Evolutionary conservation across 1,140 invertebrate species (phyloP), one percentile per base, ranked within the genome.

Genomic region (Sarcophaga peregrina): DNA sequence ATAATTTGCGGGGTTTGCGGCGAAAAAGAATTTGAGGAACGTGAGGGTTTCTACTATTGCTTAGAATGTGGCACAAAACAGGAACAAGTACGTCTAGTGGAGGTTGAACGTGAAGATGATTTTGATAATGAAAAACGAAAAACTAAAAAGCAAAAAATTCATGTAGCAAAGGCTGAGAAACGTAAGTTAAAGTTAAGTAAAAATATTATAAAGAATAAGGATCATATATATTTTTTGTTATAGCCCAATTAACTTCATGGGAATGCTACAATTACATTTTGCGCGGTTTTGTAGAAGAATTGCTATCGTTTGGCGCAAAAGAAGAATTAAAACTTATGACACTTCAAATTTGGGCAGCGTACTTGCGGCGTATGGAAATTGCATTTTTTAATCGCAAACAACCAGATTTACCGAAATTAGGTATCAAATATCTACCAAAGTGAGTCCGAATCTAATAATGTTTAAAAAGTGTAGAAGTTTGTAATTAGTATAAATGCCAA

Each of bases 191-290:
- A n/a, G 54, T 6, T n/a, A n/a, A n/a, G 25, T 37, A 37, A 13
- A 17, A 62, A 13, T 13, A 62, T 62, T 17, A 62, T 3, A 5
- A 62, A 5, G 5, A 13, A 62, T 4, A 37, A 2, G 25, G 25
- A 37, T 37, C 25, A 2, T 4, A 15, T 46, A 45, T 76, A 8
- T 17, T 47, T 9, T 46, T 20, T 25, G 47, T 48, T 68, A 84
- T 78, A 85, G 85, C 88, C 37, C 91, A 92, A 54, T 91, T 93
- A 85, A 94, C 93, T 2, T 92, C 92, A 11, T 94, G 93, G 93
- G 94, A 95, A 89, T 91, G 92, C 15, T 94, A 93, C 84, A 95
- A 95, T 90, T 92, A 93, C 83, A 91, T 93, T 48, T 86, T 95
- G 15, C 91, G 92, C 50, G 93, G 93, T 11, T 87, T 94, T 80